Base-by-base conservation (phyloP, 2,888 invertebrate species). In the Drosophila helvetica region DNA sequence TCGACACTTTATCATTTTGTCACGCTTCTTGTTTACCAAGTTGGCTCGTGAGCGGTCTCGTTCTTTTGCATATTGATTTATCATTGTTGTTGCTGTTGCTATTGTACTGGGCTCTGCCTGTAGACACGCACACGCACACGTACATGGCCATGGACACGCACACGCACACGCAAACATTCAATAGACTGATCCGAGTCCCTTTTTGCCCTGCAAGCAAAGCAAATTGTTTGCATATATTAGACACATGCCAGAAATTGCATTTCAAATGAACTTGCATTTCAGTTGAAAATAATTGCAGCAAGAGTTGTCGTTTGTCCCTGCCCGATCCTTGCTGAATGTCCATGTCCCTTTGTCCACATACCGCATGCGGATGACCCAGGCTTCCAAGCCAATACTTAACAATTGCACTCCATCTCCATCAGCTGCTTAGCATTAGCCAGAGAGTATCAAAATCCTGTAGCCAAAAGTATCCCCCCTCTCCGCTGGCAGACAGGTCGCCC, bases 171-270 rank as follows among this genome's bases (percentile, higher is more conserved):
- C 15, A 33, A 27, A 27, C 33, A 33, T 51, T 53, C n/a, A 10
- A 30, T 30, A 30, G 33, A 33, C 33, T 33, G 33, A 15, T 33
- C 33, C 12, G 12, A 12, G 33, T 15, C 38, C 38, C 50, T 66
- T 61, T 70, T 66, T 55, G 54, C 67, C 50, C 50, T 47, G 47
- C 7, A 48, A 43, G 67, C 74, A 58, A 30, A 73, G 78, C 72
- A 77, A 80, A 86, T 84, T 82, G 85, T 79, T 84, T 82, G 85
- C 85, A 86, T 82, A 84, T 71, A 84, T 86, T 80, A 86, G 75
- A 66, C 72, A 80, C 87, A 86, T 80, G 78, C 74, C 77, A 66
- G 61, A 76, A 82, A 82, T 82, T 86, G 81, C 86, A 77, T 73
- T 80, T 73, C 66, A 76, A 83, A 84, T 80, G 79, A 80, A 80